phyloP scores from a whole-genome alignment of 2,888 invertebrate genomes.

The Cryptocheilus praepositus region DNA sequence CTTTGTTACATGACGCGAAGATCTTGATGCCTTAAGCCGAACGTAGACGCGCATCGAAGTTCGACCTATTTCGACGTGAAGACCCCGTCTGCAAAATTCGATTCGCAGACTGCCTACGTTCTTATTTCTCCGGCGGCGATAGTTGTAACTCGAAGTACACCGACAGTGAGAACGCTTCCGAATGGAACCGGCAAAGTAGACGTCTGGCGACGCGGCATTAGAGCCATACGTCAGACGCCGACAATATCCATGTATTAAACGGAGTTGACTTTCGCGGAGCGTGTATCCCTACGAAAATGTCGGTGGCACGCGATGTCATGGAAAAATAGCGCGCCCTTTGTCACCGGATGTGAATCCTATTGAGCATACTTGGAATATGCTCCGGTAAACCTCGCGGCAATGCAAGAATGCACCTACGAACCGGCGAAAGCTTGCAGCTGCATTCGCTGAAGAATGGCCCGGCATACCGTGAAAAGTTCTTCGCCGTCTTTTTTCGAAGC shows the following conservation, averaged over 20 bases:
- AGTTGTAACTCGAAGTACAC: too few species aligned
- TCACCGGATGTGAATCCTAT: constrained; percentile 61
- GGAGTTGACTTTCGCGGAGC: constrained; percentile 19
- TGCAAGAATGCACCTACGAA: constrained; percentile 54
- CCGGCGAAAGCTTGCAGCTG: constrained; percentile 53
- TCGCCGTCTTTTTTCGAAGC: constrained; percentile 38
- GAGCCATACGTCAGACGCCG: constrained; percentile 22
- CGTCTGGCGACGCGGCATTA: constrained; percentile 1
- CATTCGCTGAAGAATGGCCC: constrained; percentile 55
- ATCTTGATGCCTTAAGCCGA: too few species aligned
- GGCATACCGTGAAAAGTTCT: constrained; percentile 49
- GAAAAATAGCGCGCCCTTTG: constrained; percentile 56
- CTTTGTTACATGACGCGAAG: too few species aligned
- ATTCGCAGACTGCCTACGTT: too few species aligned
- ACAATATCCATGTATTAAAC: constrained; percentile 12
- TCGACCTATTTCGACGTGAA: too few species aligned
- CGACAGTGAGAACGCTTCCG: too few species aligned
- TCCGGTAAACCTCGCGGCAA: constrained; percentile 39
- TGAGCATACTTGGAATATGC: constrained; percentile 60
- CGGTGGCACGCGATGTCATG: constrained; percentile 39
- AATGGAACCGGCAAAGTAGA: too few species aligned
- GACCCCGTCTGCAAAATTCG: too few species aligned
- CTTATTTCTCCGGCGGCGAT: too few species aligned
- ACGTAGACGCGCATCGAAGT: too few species aligned
- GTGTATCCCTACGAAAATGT: constrained; percentile 30